Percentiles rank a stretch among this genome's conserved stretches.
These are phyloP conservation scores for Rhimphoctona megacephalus DNA, from an alignment of 2,888 invertebrate genomes.

Conservation along the genomic window DNA sequence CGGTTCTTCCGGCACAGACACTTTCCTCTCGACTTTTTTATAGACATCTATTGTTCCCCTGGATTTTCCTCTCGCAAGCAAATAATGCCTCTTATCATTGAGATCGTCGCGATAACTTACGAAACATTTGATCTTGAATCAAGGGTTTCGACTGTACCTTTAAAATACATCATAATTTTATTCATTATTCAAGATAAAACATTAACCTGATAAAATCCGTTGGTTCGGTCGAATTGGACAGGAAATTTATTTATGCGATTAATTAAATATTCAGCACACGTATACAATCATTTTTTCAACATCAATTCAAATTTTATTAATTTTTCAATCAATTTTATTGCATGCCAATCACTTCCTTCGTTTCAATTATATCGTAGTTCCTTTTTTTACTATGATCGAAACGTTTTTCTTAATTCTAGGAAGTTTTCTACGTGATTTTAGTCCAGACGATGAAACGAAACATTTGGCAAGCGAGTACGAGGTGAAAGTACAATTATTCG, in stretches of 20 bases:
- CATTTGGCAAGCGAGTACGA: neutral
- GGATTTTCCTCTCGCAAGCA: constrained; percentile 16
- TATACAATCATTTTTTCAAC: neutral
- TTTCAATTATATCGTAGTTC: no score
- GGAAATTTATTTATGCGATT: neutral
- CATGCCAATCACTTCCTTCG: no score
- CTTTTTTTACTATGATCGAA: neutral
- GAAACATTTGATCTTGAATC: constrained; percentile 1
- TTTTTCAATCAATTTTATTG: no score
- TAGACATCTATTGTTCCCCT: neutral
- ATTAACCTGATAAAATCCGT: neutral
- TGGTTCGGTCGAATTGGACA: neutral
- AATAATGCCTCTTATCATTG: constrained; percentile 8
- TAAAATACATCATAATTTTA: constrained; percentile 6
- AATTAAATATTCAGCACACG: neutral
- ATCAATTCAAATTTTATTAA: neutral
- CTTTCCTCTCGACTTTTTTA: constrained; percentile 16
- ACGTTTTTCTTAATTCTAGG: neutral
- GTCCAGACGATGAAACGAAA: constrained; percentile 41
- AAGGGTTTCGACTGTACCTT: neutral
- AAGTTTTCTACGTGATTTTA: constrained; percentile 29
- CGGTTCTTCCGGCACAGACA: constrained; percentile 14
- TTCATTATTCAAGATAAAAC: neutral
- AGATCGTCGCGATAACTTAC: neutral
- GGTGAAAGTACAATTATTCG: constrained; percentile 49